A percentile compares a stretch with the other conserved stretches of the same genome.
These are phyloP conservation scores for Sphenodon punctatus DNA, from an alignment of 2,797 vertebrate species.

Conservation along the genomic window DNA sequence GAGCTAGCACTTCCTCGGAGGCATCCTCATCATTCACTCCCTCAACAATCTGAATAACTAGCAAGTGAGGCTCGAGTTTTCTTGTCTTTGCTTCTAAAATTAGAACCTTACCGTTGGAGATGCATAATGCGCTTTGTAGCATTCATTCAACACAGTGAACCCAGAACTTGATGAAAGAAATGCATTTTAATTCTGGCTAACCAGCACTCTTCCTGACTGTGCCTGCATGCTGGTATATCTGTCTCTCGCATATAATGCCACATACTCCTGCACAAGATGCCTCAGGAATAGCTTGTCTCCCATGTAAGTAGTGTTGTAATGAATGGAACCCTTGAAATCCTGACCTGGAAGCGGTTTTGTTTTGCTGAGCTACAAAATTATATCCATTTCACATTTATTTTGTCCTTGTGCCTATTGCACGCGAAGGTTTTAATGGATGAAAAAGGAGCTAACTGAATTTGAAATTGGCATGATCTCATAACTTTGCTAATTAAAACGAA, in stretches of 20 bases:
- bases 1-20: neutral
- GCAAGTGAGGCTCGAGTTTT: neutral
- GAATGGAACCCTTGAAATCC: conserved; percentile 2
- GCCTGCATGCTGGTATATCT: neutral
- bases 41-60: neutral
- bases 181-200: conserved; percentile 21
- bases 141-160: neutral
- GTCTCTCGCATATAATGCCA: neutral
- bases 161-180: neutral
- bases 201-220: neutral
- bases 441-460: neutral
- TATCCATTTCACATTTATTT: neutral
- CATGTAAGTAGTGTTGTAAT: neutral
- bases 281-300: neutral
- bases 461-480: neutral
- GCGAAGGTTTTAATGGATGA: neutral
- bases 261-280: neutral
- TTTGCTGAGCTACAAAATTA: conserved; percentile 4
- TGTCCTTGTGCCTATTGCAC: no score
- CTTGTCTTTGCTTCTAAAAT: neutral
- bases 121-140: neutral
- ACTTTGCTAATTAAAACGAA: neutral
- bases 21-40: neutral
- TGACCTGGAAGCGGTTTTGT: conserved; percentile 1
- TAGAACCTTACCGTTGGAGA: neutral